These are phyloP conservation scores for Eclectus roratus DNA, from an alignment of 2,113 vertebrate genomes.

Conservation along the genomic window DNA sequence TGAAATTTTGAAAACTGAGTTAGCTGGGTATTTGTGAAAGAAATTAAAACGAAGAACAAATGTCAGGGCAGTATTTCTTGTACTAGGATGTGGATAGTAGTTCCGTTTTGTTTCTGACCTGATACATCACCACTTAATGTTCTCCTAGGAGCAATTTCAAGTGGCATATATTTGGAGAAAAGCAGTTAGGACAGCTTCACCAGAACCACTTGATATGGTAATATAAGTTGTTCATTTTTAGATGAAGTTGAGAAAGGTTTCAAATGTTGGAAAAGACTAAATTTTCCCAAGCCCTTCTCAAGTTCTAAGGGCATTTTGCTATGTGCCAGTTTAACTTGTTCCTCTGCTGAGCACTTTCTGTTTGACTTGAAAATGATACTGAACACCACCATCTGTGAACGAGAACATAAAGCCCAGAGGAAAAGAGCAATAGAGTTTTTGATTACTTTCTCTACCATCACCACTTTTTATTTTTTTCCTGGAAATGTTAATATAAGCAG, in stretches of 20 bases:
- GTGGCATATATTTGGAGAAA: not conserved
- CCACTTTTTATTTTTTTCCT: not conserved
- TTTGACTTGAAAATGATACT: not conserved
- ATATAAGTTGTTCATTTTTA: not conserved
- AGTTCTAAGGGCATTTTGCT: not conserved
- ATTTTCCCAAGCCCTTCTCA: not conserved
- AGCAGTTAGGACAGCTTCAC: not conserved
- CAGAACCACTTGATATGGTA: not conserved
- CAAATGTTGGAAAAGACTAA: not conserved
- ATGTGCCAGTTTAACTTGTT: not conserved
- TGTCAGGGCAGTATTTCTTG: not conserved
- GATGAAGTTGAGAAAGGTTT: not conserved
- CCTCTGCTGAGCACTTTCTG: not conserved
- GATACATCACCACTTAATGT: not conserved
- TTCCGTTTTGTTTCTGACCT: not conserved
- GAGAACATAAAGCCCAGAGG: not conserved
- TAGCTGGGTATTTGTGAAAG: not conserved
- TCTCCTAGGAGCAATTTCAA: not conserved
- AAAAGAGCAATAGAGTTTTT: not conserved
- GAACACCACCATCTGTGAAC: not conserved
- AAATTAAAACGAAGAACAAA: not conserved
- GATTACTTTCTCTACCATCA: not conserved
- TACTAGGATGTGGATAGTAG: not conserved
- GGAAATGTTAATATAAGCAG: not conserved
- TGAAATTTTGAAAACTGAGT: not conserved